Evolutionary conservation across 2,113 vertebrate genomes (phyloP).

Genomic region (Centropus unirufus): DNA sequence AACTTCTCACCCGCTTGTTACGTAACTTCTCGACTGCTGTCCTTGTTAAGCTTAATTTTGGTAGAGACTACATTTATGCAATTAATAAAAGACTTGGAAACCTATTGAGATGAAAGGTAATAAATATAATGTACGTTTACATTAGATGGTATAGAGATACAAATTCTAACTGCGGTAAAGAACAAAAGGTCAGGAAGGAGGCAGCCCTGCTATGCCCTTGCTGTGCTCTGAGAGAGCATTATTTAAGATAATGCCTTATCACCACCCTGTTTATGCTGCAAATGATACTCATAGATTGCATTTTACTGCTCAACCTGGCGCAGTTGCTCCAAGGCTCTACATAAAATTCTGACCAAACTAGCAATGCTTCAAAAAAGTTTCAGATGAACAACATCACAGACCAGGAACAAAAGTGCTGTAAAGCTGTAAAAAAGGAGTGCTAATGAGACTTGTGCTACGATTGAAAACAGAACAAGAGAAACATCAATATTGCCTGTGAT

Average conservation of each 20-base stretch:
- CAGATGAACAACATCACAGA: background rate
- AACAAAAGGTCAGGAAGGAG: background rate
- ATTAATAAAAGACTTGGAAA: background rate
- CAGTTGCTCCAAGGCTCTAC: background rate
- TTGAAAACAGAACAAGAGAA: background rate
- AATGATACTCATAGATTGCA: background rate
- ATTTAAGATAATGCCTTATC: background rate
- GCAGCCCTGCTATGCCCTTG: background rate
- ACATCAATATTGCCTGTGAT: background rate
- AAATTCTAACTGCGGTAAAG: background rate
- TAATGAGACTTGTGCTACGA: background rate
- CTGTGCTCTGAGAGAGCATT: background rate
- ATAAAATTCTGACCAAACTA: conserved; percentile 4
- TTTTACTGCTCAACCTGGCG: background rate
- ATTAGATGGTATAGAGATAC: background rate
- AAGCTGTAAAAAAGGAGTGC: background rate
- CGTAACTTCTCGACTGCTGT: background rate
- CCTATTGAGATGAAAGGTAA: background rate
- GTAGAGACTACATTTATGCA: background rate
- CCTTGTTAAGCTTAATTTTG: background rate
- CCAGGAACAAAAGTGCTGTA: background rate
- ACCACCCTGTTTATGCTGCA: background rate
- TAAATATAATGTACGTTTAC: background rate
- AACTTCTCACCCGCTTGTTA: background rate
- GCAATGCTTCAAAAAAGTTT: background rate